Evolutionary conservation across 2,888 invertebrate species (phyloP).

Genomic region (Trichogramma evanescens): DNA sequence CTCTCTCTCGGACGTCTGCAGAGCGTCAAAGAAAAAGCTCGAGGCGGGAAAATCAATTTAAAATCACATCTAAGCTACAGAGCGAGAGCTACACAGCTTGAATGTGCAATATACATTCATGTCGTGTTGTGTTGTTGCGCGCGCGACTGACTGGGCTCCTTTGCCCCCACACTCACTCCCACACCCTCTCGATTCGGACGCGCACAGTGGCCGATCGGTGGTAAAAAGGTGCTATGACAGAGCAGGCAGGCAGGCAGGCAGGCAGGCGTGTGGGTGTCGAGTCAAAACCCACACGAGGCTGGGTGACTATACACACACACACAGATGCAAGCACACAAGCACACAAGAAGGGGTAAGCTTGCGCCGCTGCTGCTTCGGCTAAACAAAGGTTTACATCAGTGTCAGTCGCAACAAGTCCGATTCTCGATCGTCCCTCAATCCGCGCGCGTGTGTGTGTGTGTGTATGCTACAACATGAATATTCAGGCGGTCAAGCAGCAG

Average conservation of each 20-base stretch:
- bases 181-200: not conserved
- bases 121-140: too few species aligned
- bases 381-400: conserved; percentile 47
- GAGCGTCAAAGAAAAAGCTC: not conserved
- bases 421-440: conserved; percentile 13
- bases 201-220: not conserved
- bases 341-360: too few species aligned
- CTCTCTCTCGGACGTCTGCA: too few species aligned
- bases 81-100: not conserved
- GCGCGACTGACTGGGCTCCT: too few species aligned
- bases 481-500: conserved; percentile 24
- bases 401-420: conserved; percentile 47
- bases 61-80: not conserved
- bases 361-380: conserved; percentile 23
- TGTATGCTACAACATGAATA: conserved; percentile 26
- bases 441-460: not conserved
- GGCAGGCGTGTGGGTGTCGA: conserved; percentile 23
- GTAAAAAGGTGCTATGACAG: not conserved
- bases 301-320: conserved; percentile 14
- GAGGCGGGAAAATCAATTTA: not conserved
- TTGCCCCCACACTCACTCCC: not conserved
- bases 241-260: conserved; percentile 17
- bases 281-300: conserved; percentile 9
- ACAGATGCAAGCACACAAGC: too few species aligned
- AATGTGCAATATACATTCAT: too few species aligned